Percentiles rank a stretch among this genome's conserved stretches.
These are phyloP conservation scores for Leucopsar rothschildi DNA, from an alignment of 2,113 vertebrate species.

Conservation along the genomic window DNA sequence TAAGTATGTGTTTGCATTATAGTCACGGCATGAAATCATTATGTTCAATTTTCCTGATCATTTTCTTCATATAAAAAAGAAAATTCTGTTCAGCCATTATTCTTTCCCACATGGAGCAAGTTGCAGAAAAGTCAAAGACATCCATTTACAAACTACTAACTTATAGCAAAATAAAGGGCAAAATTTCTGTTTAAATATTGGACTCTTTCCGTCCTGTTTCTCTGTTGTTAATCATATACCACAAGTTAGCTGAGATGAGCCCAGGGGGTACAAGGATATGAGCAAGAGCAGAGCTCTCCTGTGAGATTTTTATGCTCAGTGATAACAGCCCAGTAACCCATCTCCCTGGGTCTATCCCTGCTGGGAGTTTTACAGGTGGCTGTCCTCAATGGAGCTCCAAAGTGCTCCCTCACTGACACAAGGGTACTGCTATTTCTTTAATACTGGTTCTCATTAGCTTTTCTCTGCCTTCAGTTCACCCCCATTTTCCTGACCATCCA, in stretches of 20 bases:
- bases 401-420: background rate
- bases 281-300: background rate
- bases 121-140: background rate
- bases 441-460: background rate
- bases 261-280: background rate
- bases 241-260: background rate
- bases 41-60: slow-evolving; percentile 60
- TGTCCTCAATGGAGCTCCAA: background rate
- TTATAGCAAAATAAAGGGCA: background rate
- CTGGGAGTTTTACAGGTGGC: background rate
- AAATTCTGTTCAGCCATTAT: slow-evolving; percentile 22
- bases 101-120: slow-evolving; percentile 5
- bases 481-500: background rate
- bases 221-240: background rate
- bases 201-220: background rate
- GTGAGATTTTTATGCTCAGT: background rate
- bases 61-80: slow-evolving; percentile 47
- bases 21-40: slow-evolving; percentile 66
- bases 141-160: background rate
- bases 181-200: background rate
- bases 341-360: background rate
- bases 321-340: background rate
- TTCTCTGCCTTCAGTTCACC: background rate
- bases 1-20: slow-evolving; percentile 69
- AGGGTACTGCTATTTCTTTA: background rate